phyloP scores from a whole-genome alignment of 2,113 vertebrate species.

The Dermatemys mawii region DNA sequence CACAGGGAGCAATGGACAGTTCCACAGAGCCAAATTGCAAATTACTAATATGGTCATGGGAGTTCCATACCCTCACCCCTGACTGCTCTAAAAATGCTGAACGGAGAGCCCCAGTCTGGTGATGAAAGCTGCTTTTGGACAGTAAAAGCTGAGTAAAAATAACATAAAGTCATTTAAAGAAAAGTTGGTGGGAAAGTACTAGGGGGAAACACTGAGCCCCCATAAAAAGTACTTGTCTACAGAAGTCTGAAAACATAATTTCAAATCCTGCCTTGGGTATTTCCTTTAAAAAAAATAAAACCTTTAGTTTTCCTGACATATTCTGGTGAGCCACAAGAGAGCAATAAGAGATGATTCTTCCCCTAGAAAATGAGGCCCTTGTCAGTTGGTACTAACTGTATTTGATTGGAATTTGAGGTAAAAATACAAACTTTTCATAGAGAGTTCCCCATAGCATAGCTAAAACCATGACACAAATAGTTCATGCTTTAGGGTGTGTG shows the following conservation, averaged over 20 bases:
- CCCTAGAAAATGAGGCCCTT: neutral
- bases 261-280: neutral
- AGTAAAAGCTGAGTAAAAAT: constrained; percentile 57
- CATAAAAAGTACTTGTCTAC: constrained; percentile 40
- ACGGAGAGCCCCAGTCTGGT: constrained; percentile 63
- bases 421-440: neutral
- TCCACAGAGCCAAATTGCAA: constrained; percentile 45
- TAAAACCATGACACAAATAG: neutral
- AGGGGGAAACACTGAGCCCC: constrained; percentile 1
- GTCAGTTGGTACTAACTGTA: neutral
- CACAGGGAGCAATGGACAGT: constrained; percentile 54
- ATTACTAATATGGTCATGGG: constrained; percentile 73
- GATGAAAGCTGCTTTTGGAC: constrained; percentile 74
- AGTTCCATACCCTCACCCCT: constrained; percentile 63
- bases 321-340: neutral
- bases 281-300: constrained; percentile 21
- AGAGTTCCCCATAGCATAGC: neutral
- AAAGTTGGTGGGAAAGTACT: constrained; percentile 16
- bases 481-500: neutral
- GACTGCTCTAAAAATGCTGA: constrained; percentile 81
- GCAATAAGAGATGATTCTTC: neutral
- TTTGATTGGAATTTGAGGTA: neutral
- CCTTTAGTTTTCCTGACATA: neutral
- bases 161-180: constrained; percentile 58
- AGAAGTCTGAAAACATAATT: constrained; percentile 17